phyloP scores from a whole-genome alignment of 2,113 vertebrate genomes.

The Ploceus nigricollis region DNA sequence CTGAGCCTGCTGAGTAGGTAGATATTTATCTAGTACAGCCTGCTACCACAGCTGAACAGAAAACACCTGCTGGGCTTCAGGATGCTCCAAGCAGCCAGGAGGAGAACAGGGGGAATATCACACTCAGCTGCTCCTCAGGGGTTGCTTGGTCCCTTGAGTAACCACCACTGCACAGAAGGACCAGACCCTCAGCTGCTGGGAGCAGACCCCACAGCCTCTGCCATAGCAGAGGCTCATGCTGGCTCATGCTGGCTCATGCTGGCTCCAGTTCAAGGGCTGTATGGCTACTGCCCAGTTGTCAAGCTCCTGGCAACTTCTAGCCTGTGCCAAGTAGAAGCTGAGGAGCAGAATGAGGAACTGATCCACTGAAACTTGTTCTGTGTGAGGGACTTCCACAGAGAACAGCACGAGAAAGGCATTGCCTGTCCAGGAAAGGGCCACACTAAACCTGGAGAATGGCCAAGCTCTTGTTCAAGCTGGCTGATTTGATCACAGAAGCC shows the following conservation, averaged over 20 bases:
- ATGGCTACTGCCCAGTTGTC: background rate
- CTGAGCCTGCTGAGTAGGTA: background rate
- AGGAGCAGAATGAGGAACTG: background rate
- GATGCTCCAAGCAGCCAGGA: background rate
- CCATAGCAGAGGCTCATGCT: fast-evolving
- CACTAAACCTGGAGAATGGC: background rate
- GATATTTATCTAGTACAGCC: background rate
- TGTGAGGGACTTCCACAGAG: background rate
- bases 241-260: background rate
- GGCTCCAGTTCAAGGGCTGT: background rate
- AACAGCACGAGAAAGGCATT: background rate
- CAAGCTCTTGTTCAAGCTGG: background rate
- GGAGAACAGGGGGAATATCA: background rate
- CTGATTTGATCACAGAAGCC: background rate
- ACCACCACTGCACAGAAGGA: background rate
- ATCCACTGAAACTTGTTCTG: background rate
- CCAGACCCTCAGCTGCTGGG: background rate
- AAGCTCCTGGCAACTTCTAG: background rate
- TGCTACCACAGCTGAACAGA: background rate
- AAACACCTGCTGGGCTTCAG: background rate
- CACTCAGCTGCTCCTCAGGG: background rate
- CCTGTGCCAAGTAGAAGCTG: background rate
- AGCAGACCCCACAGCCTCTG: background rate
- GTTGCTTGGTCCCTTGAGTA: background rate
- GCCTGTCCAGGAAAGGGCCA: background rate